phyloP scores from a whole-genome alignment of 2,113 vertebrate genomes.

The Ammodytes dubius region DNA sequence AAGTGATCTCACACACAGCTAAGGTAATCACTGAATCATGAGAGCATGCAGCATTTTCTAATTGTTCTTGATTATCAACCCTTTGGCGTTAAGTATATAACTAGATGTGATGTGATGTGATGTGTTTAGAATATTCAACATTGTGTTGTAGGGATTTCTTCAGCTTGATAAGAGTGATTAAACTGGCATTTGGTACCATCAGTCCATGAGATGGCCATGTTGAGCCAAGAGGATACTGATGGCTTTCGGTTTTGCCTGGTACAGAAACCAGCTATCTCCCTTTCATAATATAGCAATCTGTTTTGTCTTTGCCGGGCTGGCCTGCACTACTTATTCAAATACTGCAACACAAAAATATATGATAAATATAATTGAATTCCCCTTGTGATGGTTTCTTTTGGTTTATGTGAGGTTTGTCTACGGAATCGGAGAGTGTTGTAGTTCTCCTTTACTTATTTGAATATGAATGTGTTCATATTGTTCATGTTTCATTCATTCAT shows the following conservation, averaged over 20 bases:
- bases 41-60: background rate
- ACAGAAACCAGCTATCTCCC: background rate
- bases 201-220: background rate
- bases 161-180: background rate
- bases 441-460: background rate
- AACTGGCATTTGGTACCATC: background rate
- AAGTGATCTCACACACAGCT: conserved; percentile 14
- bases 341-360: background rate
- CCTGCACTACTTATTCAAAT: background rate
- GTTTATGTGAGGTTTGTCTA: background rate
- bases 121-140: background rate
- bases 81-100: background rate
- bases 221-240: background rate
- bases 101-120: conserved; percentile 1
- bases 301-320: background rate
- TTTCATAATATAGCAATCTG: background rate
- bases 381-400: background rate
- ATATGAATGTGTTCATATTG: background rate
- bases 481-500: too few relatives aligned
- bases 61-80: conserved; percentile 5
- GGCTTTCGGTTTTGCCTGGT: background rate
- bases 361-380: background rate
- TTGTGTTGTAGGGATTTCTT: background rate
- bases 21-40: conserved; percentile 20
- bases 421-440: background rate